These are phyloP conservation scores for Distichodus sexfasciatus DNA, from an alignment of 2,797 vertebrate genomes.

Conservation along the genomic window DNA sequence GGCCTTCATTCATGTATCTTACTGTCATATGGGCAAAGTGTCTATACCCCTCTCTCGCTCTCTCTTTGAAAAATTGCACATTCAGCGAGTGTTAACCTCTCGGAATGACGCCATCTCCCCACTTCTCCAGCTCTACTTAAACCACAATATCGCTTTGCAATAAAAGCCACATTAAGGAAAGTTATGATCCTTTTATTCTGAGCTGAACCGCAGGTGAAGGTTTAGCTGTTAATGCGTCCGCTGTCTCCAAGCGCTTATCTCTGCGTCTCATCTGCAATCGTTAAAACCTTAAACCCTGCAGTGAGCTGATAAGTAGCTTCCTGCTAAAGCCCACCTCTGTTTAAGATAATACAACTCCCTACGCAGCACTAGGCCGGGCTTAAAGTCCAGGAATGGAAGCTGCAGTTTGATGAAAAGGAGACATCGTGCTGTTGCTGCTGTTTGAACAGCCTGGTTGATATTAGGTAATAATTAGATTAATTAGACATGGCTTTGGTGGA, in stretches of 20 bases:
- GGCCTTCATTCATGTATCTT: neutral
- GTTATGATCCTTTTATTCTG: neutral
- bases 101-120: constrained; percentile 1
- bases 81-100: constrained; percentile 6
- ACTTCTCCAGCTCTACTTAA: too few species aligned
- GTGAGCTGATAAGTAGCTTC: neutral
- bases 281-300: neutral
- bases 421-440: too few species aligned
- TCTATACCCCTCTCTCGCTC: neutral
- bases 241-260: neutral
- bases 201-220: too few species aligned
- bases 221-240: neutral
- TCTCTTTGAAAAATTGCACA: neutral
- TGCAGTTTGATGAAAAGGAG: too few species aligned
- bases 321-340: neutral
- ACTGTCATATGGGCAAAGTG: neutral
- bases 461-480: too few species aligned
- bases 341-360: neutral
- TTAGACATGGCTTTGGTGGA: too few species aligned
- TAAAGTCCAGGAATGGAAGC: neutral
- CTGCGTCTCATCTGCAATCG: neutral
- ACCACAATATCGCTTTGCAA: too few species aligned
- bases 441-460: too few species aligned
- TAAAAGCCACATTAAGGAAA: constrained; percentile 5
- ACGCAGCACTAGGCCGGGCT: neutral